These are phyloP conservation scores for Ochlodes sylvanus DNA, from an alignment of 2,888 invertebrate genomes.

Conservation along the genomic window DNA sequence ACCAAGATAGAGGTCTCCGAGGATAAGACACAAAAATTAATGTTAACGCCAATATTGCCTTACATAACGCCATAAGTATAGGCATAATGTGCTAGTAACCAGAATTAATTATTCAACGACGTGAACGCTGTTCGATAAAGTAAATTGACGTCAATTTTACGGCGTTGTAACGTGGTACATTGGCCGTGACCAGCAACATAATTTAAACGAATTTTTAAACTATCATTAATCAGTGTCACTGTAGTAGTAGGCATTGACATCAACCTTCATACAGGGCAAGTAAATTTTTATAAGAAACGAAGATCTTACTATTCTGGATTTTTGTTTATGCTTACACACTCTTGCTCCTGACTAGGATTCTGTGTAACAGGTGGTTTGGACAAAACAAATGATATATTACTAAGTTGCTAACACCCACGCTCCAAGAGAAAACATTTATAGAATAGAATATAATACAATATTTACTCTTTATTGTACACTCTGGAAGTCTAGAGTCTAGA, in stretches of 20 bases:
- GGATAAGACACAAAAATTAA: neutral
- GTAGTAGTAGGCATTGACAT: neutral
- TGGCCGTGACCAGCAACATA: slow-evolving; percentile 13
- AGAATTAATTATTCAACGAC: slow-evolving; percentile 1
- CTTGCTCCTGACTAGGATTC: no score
- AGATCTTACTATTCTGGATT: neutral
- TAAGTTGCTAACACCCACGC: no score
- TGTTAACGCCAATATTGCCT: neutral
- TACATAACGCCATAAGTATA: no score
- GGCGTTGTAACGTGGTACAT: slow-evolving; percentile 1
- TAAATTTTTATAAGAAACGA: neutral
- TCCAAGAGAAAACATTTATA: no score
- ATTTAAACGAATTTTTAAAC: slow-evolving; percentile 9
- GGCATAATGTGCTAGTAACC: neutral
- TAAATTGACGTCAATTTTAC: slow-evolving; percentile 14
- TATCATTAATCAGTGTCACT: slow-evolving; percentile 8
- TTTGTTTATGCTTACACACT: no score
- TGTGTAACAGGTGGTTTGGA: no score
- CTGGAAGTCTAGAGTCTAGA: no score
- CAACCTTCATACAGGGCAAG: neutral
- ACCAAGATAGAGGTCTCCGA: no score
- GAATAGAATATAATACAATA: no score
- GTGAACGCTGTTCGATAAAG: neutral
- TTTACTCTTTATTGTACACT: no score
- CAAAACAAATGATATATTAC: no score